Base-by-base conservation (phyloP, 1,140 invertebrate genomes). In the Pteromalus puparum region DNA sequence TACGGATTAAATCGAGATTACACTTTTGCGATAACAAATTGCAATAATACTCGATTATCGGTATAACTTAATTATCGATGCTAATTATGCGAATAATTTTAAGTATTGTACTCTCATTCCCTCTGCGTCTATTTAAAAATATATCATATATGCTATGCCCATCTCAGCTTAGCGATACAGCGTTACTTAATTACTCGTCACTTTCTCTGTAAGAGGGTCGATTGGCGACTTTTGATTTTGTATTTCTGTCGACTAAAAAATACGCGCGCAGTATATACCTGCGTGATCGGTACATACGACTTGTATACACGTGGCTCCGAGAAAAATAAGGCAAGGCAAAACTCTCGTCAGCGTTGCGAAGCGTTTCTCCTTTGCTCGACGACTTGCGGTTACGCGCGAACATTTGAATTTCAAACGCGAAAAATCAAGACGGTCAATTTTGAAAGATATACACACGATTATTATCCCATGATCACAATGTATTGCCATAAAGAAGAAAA, bases 291-390 rank as follows among this genome's bases (percentile, higher is more conserved):
- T 18, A n/a, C 12, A 2, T n/a, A 30, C 30, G 65, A 75, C 26
- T 46, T 24, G 26, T 26, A 21, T 74, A n/a, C n/a, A n/a, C n/a
- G n/a, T n/a, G 30, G 30, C 30, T 34, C n/a, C 18, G 34, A 38
- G 72, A 75, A 65, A 82, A 77, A 15, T 76, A 68, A 73, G 70
- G 46, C 42, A 81, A 81, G 46, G 70, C 46, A 61, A 81, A 67
- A 18, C n/a, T 46, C 18, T 73, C 61, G 5, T 76, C 38, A 34
- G 26, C 5, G 70, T 13, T 46, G 48, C 48, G 24, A 81, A 61
- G 38, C n/a, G 38, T 48, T 48, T 48, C 0, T 48, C 10, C 13
- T 73, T 73, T 73, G 9, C n/a, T 68, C 65, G 65, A 12, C 26
- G 65, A 68, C 21, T 68, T 34, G 30, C 65, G 21, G 38, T 42